A percentile compares a stretch with the other conserved stretches of the same genome.
Conservation (phyloP, 2,113 vertebrate species). For the Myocastor coypus region DNA sequence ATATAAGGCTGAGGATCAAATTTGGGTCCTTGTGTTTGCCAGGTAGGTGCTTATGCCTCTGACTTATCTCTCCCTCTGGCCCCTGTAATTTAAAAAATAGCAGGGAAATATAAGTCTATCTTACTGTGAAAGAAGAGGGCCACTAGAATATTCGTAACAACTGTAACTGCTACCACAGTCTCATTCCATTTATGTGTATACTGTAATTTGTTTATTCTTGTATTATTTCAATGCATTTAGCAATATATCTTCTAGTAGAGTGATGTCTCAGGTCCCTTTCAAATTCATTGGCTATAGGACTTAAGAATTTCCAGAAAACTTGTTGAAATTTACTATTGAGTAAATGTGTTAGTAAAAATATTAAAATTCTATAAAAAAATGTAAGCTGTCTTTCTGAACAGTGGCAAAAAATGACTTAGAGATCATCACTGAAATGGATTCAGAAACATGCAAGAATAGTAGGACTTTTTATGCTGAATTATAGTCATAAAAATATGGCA, state of each 20-base stretch:
- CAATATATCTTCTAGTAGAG: not conserved
- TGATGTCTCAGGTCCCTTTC: not conserved
- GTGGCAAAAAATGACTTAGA: not conserved
- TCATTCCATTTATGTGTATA: not conserved
- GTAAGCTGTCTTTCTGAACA: constrained; percentile 34
- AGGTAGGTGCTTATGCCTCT: no score
- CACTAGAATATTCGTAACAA: not conserved
- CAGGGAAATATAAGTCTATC: not conserved
- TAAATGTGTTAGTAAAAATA: constrained; percentile 48
- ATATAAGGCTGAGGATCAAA: no score
- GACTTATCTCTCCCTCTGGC: no score
- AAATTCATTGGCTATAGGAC: not conserved
- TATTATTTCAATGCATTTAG: not conserved
- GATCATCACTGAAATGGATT: not conserved
- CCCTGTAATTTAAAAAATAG: not conserved
- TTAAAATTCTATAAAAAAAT: constrained; percentile 38
- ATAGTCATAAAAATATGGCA: not conserved
- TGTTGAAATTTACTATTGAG: not conserved
- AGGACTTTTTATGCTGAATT: not conserved
- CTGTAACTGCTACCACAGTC: not conserved
- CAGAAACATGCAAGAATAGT: not conserved
- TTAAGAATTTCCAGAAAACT: constrained; percentile 1
- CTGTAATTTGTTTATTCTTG: not conserved
- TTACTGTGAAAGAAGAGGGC: not conserved
- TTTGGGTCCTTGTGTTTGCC: no score